Percentiles rank a stretch among this genome's conserved stretches.
Conservation (phyloP, 2,888 invertebrate genomes). For the Syrista parreyssii region DNA sequence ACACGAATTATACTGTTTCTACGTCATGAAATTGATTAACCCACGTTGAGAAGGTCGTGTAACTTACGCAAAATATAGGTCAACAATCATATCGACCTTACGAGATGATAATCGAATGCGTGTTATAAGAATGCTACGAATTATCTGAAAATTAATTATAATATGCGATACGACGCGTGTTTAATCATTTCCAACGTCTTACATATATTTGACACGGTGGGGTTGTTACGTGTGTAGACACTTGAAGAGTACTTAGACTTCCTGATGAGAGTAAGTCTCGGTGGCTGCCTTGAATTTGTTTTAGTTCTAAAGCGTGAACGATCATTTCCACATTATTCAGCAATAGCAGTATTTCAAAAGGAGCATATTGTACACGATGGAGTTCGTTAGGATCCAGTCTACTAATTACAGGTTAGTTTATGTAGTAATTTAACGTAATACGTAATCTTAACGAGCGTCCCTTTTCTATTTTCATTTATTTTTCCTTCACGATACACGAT, state of each 20-base stretch:
- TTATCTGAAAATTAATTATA: neutral
- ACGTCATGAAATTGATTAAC: neutral
- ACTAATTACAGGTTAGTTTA: neutral
- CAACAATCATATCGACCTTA: neutral
- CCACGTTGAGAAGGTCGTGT: neutral
- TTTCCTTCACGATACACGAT: neutral
- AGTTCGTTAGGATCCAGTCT: neutral
- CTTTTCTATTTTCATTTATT: neutral
- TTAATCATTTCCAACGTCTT: neutral
- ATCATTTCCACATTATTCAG: neutral
- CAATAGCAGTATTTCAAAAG: neutral
- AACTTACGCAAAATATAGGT: neutral
- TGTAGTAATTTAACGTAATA: neutral
- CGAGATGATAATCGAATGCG: neutral
- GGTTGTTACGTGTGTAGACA: neutral
- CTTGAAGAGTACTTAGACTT: neutral
- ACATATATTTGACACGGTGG: neutral
- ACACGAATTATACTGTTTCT: neutral
- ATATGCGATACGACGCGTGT: neutral
- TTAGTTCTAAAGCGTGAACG: neutral
- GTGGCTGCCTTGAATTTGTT: neutral
- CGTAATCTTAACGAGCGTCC: neutral
- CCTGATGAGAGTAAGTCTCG: neutral
- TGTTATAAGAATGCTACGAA: neutral
- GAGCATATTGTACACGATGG: neutral